Percentiles rank a stretch among this genome's conserved stretches.
phyloP scores from a whole-genome alignment of 2,113 vertebrate species.

The Oryzias celebensis region DNA sequence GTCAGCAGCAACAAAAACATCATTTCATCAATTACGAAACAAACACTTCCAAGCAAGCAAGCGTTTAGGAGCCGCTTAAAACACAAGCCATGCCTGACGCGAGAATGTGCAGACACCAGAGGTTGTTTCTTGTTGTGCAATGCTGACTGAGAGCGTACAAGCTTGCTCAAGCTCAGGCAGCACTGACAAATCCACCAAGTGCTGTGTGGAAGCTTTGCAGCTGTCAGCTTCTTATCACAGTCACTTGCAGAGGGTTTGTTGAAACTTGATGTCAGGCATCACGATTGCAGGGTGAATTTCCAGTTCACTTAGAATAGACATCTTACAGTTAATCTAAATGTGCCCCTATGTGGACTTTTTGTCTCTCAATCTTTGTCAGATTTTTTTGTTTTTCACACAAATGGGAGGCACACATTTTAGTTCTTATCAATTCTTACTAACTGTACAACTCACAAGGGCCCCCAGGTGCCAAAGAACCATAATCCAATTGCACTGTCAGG shows the following conservation, averaged over 20 bases:
- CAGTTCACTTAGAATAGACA: conserved; percentile 18
- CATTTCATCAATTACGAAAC: conserved; percentile 25
- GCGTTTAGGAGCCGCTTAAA: conserved; percentile 15
- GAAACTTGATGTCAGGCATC: conserved; percentile 20
- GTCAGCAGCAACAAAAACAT: conserved; percentile 22
- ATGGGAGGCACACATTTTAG: background rate
- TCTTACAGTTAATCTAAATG: conserved; percentile 11
- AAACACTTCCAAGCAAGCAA: conserved; percentile 23
- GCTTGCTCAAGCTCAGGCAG: conserved; percentile 26
- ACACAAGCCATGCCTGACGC: conserved; percentile 28
- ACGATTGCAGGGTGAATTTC: conserved; percentile 24
- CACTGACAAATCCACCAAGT: conserved; percentile 28
- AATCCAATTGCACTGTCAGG: conserved; percentile 43
- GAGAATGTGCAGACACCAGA: conserved; percentile 25
- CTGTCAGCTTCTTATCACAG: conserved; percentile 47
- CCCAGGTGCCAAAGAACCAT: conserved; percentile 35
- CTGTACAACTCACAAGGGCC: conserved; percentile 14
- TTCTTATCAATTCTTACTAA: background rate
- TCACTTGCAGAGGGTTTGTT: conserved; percentile 21
- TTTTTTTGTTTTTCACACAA: background rate
- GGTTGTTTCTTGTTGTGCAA: conserved; percentile 31
- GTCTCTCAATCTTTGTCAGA: background rate
- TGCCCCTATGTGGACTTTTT: background rate
- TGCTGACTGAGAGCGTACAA: conserved; percentile 33
- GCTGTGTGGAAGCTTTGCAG: conserved; percentile 34